Conservation (phyloP, 2,113 vertebrate genomes). For the Pyrgilauda ruficollis region DNA sequence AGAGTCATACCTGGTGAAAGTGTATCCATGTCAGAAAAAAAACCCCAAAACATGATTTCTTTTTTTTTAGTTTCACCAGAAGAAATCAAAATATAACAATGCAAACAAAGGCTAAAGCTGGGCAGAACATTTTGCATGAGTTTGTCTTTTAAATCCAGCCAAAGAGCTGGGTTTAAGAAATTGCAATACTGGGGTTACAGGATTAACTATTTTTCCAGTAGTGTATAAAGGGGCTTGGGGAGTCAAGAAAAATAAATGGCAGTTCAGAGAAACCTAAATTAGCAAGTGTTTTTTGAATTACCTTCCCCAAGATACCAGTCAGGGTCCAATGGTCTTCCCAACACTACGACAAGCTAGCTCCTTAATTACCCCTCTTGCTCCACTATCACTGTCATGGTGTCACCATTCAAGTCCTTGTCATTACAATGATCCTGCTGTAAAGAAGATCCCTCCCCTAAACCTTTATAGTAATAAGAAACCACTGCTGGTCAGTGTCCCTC, state of each 20-base stretch:
- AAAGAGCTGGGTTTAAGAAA: neutral
- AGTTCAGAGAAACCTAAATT: neutral
- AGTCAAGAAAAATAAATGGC: neutral
- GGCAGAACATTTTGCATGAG: neutral
- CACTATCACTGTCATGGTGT: neutral
- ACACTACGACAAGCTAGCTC: neutral
- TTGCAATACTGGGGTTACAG: accelerated
- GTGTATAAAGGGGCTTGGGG: neutral
- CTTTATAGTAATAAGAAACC: neutral
- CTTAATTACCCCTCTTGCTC: neutral
- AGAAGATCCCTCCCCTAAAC: neutral
- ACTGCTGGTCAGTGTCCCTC: neutral
- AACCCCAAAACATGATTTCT: accelerated
- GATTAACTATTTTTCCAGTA: neutral
- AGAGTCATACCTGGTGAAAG: accelerated
- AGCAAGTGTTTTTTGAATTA: neutral
- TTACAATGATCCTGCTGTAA: neutral
- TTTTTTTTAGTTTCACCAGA: neutral
- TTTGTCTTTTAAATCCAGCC: neutral
- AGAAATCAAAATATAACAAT: neutral
- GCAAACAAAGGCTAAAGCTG: neutral
- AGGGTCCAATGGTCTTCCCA: neutral
- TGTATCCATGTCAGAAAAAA: neutral
- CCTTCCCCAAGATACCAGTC: neutral
- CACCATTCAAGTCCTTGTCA: neutral